Conservation (phyloP, 2,113 vertebrate genomes). For the Rhinogobius similis region DNA sequence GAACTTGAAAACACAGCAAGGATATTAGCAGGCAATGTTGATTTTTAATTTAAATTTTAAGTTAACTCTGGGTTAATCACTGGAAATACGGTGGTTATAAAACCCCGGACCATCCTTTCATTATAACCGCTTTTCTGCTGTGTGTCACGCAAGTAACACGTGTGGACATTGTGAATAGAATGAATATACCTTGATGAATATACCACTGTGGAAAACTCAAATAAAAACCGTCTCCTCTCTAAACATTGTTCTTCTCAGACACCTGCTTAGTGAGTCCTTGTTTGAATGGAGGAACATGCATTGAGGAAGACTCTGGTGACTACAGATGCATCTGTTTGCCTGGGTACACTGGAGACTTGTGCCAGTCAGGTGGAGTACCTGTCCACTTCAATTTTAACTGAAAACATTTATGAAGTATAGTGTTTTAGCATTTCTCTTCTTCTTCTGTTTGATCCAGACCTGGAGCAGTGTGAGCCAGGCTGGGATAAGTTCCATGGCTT, state of each 20-base stretch:
- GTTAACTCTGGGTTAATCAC: too few species aligned
- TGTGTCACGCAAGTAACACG: too few species aligned
- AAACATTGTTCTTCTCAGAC: conserved; percentile 70
- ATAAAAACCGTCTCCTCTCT: neutral
- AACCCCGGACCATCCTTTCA: too few species aligned
- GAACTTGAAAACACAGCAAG: too few species aligned
- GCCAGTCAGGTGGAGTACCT: conserved; percentile 82
- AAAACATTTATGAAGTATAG: neutral
- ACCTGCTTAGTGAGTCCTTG: conserved; percentile 87
- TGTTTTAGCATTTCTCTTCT: neutral
- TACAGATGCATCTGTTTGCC: conserved; percentile 85
- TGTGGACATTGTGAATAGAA: too few species aligned
- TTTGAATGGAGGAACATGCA: conserved; percentile 91
- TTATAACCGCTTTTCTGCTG: too few species aligned
- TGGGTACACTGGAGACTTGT: conserved; percentile 85
- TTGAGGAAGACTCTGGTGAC: conserved; percentile 70
- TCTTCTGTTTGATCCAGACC: conserved; percentile 66
- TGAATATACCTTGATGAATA: too few species aligned
- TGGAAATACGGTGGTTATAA: too few species aligned
- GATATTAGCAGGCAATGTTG: too few species aligned
- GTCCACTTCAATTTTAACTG: accelerated
- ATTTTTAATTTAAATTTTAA: too few species aligned
- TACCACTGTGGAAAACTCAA: neutral
- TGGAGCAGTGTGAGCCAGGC: conserved; percentile 80
- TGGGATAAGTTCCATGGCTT: conserved; percentile 92